Percentiles rank a stretch among this genome's conserved stretches.
Conservation (phyloP, 2,888 invertebrate genomes). For the Yponomeuta malinellus region DNA sequence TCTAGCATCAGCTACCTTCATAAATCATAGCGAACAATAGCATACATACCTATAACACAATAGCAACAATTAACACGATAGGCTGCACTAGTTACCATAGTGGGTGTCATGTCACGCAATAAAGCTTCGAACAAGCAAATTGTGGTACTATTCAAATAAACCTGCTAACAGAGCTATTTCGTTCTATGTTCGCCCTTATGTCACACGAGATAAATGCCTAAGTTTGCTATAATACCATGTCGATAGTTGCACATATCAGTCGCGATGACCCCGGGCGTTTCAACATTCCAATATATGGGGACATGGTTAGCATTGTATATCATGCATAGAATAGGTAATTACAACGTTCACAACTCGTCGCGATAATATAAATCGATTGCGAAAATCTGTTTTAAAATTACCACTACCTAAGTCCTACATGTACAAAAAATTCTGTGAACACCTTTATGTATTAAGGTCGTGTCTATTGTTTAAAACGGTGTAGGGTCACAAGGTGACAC, state of each 20-base stretch:
- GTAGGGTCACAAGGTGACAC: neutral
- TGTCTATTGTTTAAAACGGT: neutral
- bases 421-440: too few relatives aligned
- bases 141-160: slow-evolving; percentile 41
- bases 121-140: slow-evolving; percentile 45
- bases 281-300: slow-evolving; percentile 18
- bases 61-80: slow-evolving; percentile 22
- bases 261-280: slow-evolving; percentile 39
- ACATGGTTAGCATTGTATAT: neutral
- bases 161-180: slow-evolving; percentile 23
- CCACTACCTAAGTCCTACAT: too few relatives aligned
- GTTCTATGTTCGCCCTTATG: neutral
- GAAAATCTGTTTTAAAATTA: too few relatives aligned
- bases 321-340: neutral
- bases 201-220: neutral
- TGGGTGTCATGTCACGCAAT: slow-evolving; percentile 42
- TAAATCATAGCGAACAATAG: neutral
- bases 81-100: slow-evolving; percentile 31
- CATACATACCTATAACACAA: slow-evolving; percentile 7
- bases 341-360: too few relatives aligned
- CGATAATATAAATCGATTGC: too few relatives aligned
- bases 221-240: neutral
- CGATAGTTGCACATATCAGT: slow-evolving; percentile 16
- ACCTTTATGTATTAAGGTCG: too few relatives aligned
- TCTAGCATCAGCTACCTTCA: neutral